Conservation (phyloP, 2,797 vertebrate genomes). For the Poeciliopsis gracilis region DNA sequence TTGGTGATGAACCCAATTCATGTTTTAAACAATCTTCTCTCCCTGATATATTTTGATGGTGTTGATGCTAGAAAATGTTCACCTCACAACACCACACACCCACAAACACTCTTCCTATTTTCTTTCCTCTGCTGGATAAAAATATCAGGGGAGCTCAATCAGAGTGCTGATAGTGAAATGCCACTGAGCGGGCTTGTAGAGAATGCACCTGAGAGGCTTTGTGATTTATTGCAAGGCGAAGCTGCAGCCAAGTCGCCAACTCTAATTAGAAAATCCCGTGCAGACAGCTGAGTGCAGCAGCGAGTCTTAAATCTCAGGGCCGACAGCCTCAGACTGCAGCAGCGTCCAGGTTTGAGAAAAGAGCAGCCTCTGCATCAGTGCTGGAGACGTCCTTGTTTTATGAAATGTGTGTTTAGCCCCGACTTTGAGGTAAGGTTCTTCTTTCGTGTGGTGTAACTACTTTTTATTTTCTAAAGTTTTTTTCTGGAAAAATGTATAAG, state of each 20-base stretch:
- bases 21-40: slow-evolving; percentile 1
- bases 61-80: slow-evolving; percentile 14
- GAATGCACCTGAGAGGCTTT: slow-evolving; percentile 80
- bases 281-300: slow-evolving; percentile 79
- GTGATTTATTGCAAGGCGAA: slow-evolving; percentile 82
- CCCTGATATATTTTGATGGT: neutral
- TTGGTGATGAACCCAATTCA: neutral
- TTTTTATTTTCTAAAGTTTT: neutral
- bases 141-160: slow-evolving; percentile 76
- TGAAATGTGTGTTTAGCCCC: neutral
- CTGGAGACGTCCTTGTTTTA: neutral
- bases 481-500: neutral
- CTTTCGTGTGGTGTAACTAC: neutral
- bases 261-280: slow-evolving; percentile 86
- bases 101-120: slow-evolving; percentile 21
- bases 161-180: slow-evolving; percentile 78
- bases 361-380: slow-evolving; percentile 12
- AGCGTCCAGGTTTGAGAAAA: slow-evolving; percentile 49
- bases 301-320: slow-evolving; percentile 73
- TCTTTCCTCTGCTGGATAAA: slow-evolving; percentile 39
- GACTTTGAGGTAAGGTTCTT: neutral
- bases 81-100: neutral
- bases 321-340: slow-evolving; percentile 68
- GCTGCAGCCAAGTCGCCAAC: slow-evolving; percentile 77
- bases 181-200: slow-evolving; percentile 64